Conservation (phyloP, 2,797 vertebrate species). For the Lacerta agilis region DNA sequence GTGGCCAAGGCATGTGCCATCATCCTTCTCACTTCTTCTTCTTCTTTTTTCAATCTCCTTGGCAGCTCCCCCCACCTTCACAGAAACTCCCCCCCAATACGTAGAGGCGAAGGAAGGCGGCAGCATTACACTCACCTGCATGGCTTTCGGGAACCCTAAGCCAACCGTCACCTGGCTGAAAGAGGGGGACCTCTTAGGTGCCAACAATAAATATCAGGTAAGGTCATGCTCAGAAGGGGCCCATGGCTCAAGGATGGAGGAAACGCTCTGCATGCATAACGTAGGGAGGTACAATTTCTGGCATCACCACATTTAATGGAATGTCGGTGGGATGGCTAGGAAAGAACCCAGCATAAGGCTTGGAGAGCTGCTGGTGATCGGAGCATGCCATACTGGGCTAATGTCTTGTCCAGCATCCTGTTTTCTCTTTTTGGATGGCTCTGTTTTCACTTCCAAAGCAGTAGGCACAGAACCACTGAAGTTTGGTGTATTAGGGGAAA, state of each 20-base stretch:
- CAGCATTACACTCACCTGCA: conserved; percentile 91
- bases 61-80: conserved; percentile 95
- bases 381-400: no score
- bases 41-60: conserved; percentile 44
- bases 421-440: no score
- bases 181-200: conserved; percentile 89
- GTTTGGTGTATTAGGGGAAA: not conserved
- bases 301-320: no score
- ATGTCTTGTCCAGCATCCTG: no score
- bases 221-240: conserved; percentile 14
- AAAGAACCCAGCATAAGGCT: not conserved
- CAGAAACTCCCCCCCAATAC: conserved; percentile 94
- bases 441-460: not conserved
- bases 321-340: no score
- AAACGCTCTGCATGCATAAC: not conserved
- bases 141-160: conserved; percentile 98
- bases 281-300: not conserved
- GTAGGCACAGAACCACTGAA: not conserved
- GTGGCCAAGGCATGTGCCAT: no score
- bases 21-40: not conserved
- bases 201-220: conserved; percentile 93
- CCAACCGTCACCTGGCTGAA: conserved; percentile 96
- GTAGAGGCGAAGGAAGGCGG: conserved; percentile 97
- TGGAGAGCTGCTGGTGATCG: not conserved
- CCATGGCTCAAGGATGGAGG: no score